Base-by-base conservation (phyloP, 2,888 invertebrate genomes). In the Ochropleura plecta region DNA sequence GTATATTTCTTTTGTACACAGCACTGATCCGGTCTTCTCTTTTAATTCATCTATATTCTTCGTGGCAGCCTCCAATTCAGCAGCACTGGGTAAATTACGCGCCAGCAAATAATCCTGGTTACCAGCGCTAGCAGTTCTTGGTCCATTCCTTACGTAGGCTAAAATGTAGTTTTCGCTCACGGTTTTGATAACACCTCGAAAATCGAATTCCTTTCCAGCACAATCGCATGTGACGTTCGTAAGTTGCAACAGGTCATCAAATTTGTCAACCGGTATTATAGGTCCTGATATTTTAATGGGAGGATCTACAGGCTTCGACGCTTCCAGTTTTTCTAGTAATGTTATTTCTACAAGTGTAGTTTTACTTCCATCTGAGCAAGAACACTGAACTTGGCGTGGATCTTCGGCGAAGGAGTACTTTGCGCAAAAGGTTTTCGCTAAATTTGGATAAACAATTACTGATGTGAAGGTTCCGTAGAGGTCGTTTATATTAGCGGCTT, bases 381-480 rank as follows among this genome's bases (percentile, higher is more conserved):
- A 16, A 44, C 78, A 76, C 20, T 51, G n/a, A 40, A 51, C 18
- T 3, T 77, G 18, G 9, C 18, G 49, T 51, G 0, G 44, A 20
- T 70, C 55, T 55, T 70, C 63, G 12, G 44, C 40, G 40, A 70
- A 51, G 9, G 3, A 18, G 44, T 63, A 30, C 20, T 5, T 46
- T 2, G 40, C 1, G 18, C 76, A 76, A 14, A 67, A 0, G 3
- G 67, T 20, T 18, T 3, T 1, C 12, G 8, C 10, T 46, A 6
- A 8, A 20, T 10, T 14, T 1, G 40, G 10, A 46, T 53, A 53
- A 0, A 46, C 18, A 44, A 57, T 63, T 20, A 76, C 70, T 0
- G 14, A 40, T 9, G 78, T 76, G 18, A 57, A 78, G 51, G 63
- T 78, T 18, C 78, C 76, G 51, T 57, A 70, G 51, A 76, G 14